phyloP scores from a whole-genome alignment of 2,113 vertebrate genomes.

The Cyprinus carpio region DNA sequence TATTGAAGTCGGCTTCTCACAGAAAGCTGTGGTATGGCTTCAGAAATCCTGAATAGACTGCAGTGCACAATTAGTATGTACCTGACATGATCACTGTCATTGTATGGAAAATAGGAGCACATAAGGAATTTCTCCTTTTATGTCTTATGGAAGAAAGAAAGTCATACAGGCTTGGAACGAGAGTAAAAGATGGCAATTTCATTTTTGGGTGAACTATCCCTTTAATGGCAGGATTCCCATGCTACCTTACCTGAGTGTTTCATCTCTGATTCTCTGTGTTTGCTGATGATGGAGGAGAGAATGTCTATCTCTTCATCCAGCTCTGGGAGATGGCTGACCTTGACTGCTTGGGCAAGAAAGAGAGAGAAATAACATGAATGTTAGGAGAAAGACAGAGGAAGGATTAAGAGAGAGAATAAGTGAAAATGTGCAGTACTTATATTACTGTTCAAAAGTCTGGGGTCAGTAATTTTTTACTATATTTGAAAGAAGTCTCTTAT shows the following conservation, averaged over 20 bases:
- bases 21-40: neutral
- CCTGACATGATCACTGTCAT: neutral
- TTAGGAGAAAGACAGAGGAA: neutral
- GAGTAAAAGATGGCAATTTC: neutral
- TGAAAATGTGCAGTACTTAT: neutral
- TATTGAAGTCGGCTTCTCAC: neutral
- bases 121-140: neutral
- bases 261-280: slow-evolving; percentile 65
- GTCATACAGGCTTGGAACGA: neutral
- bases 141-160: neutral
- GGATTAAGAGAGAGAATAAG: neutral
- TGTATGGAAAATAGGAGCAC: too few species aligned
- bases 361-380: slow-evolving; percentile 13
- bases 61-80: neutral
- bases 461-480: neutral
- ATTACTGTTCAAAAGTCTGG: neutral
- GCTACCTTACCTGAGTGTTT: slow-evolving; percentile 66
- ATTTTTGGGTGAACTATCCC: too few species aligned
- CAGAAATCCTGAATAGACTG: neutral
- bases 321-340: slow-evolving; percentile 64
- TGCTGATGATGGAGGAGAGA: slow-evolving; percentile 80
- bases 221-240: neutral
- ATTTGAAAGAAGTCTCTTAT: neutral
- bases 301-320: slow-evolving; percentile 88
- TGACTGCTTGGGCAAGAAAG: slow-evolving; percentile 52